phyloP scores from a whole-genome alignment of 2,888 invertebrate species.

The Pseudococcus jackbeardsleyi region DNA sequence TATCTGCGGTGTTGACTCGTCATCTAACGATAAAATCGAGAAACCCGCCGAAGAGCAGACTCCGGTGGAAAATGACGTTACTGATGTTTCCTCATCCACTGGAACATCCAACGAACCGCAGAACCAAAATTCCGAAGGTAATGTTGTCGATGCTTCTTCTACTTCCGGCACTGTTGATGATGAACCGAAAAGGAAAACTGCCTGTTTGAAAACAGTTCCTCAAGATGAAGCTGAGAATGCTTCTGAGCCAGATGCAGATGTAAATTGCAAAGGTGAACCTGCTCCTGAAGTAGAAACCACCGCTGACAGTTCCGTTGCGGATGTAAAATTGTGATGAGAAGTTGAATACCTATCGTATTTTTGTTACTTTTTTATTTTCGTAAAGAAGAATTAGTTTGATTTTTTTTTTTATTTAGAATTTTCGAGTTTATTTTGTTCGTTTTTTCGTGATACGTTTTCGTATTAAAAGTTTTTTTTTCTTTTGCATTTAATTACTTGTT shows the following conservation, averaged over 20 bases:
- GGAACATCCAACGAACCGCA: neutral
- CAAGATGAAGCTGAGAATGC: neutral
- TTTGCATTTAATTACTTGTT: neutral
- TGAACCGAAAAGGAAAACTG: neutral
- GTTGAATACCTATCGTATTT: neutral
- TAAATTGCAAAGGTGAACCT: neutral
- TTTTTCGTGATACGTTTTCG: neutral
- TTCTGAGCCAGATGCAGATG: neutral
- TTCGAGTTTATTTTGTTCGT: neutral
- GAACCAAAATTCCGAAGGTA: neutral
- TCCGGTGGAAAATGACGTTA: neutral
- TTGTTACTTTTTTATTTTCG: neutral
- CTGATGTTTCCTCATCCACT: neutral
- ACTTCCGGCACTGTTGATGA: neutral
- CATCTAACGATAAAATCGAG: neutral
- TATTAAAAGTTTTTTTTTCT: neutral
- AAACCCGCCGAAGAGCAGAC: neutral
- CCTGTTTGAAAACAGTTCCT: neutral
- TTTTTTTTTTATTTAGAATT: neutral
- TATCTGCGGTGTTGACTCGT: constrained; percentile 68
- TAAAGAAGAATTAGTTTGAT: neutral
- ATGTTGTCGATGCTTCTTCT: neutral
- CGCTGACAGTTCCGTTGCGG: neutral
- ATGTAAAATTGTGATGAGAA: neutral
- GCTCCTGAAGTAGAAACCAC: neutral